These are phyloP conservation scores for Alligator mississippiensis DNA, from an alignment of 2,113 vertebrate genomes.

Conservation along the genomic window DNA sequence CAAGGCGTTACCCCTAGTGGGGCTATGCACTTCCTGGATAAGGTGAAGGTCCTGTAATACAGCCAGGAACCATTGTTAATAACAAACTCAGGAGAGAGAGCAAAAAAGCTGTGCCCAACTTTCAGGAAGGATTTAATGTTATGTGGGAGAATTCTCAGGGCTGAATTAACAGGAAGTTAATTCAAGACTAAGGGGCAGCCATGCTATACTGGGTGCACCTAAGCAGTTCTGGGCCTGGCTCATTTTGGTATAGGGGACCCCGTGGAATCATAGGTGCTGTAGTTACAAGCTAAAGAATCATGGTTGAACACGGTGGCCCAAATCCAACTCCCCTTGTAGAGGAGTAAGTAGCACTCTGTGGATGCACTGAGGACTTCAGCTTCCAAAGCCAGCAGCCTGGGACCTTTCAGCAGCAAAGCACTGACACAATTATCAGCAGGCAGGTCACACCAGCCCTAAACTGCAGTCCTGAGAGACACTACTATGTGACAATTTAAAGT, in stretches of 20 bases:
- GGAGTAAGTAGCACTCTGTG: background rate
- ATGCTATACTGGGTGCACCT: background rate
- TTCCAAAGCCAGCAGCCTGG: background rate
- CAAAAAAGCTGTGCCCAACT: background rate
- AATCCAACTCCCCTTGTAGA: too few relatives aligned
- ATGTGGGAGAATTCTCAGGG: background rate
- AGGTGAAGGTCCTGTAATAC: too few relatives aligned
- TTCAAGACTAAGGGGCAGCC: background rate
- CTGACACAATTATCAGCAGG: background rate
- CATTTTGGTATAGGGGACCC: too few relatives aligned
- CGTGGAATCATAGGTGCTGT: too few relatives aligned
- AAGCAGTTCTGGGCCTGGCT: too few relatives aligned
- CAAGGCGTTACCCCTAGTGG: too few relatives aligned
- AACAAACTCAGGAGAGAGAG: background rate
- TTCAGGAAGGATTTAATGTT: background rate
- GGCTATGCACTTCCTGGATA: too few relatives aligned
- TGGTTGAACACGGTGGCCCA: too few relatives aligned
- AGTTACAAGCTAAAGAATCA: too few relatives aligned
- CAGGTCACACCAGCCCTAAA: background rate
- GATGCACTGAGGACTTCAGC: background rate
- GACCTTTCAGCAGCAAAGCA: background rate
- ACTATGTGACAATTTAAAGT: too few relatives aligned
- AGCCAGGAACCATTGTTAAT: background rate
- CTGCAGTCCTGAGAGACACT: background rate
- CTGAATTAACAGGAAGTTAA: background rate